phyloP scores from a whole-genome alignment of 2,797 vertebrate genomes.

The Odontamblyopus rebecca region DNA sequence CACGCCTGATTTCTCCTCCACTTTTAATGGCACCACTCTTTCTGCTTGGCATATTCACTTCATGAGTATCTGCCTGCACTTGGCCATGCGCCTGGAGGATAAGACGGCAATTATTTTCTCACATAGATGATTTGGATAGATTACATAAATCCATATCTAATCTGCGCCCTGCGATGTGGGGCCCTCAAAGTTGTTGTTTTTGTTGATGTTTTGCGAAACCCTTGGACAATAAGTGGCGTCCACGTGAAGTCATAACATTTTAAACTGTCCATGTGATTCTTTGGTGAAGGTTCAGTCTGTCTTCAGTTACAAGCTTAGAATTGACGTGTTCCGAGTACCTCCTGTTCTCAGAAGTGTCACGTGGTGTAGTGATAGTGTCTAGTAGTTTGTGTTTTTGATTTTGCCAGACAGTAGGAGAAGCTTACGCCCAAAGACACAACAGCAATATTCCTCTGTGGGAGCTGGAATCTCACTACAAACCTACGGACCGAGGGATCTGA shows the following conservation, averaged over 20 bases:
- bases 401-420: too few species aligned
- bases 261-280: too few species aligned
- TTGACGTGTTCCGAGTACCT: neutral
- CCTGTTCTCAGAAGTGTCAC: too few species aligned
- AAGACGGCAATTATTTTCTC: conserved; percentile 61
- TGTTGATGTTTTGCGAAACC: conserved; percentile 23
- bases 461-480: too few species aligned
- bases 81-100: conserved; percentile 58
- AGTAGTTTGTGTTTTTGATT: too few species aligned
- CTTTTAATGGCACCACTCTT: conserved; percentile 43
- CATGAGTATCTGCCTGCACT: conserved; percentile 48
- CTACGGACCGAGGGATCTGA: too few species aligned
- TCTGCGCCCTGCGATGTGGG: conserved; percentile 41
- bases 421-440: too few species aligned
- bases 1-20: conserved; percentile 38
- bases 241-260: too few species aligned
- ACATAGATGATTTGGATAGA: conserved; percentile 59
- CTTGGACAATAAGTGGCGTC: conserved; percentile 4
- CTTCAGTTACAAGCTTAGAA: neutral
- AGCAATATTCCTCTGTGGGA: too few species aligned
- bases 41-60: conserved; percentile 50
- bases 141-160: conserved; percentile 63
- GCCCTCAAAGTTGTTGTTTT: conserved; percentile 14
- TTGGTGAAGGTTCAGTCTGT: too few species aligned
- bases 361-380: too few species aligned